These are phyloP conservation scores for Sepioteuthis lessoniana DNA, from an alignment of 2,888 invertebrate genomes.

Conservation along the genomic window DNA sequence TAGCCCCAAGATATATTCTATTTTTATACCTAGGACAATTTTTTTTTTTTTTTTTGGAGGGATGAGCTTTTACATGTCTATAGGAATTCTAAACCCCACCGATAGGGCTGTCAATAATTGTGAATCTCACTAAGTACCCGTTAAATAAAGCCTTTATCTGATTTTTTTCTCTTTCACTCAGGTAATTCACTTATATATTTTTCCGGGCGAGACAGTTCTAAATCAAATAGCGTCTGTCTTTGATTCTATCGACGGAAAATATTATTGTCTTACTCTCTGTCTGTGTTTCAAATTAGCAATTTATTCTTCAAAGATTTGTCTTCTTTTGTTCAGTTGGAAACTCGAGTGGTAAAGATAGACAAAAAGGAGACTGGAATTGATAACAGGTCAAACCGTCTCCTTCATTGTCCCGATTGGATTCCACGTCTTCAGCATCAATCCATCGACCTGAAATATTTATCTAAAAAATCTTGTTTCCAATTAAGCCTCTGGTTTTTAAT, in stretches of 20 bases:
- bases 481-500: neutral
- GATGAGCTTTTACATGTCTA: too few species aligned
- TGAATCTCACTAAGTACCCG: too few species aligned
- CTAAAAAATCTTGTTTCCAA: neutral
- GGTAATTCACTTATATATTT: neutral
- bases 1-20: too few species aligned
- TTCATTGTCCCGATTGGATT: neutral
- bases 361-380: neutral
- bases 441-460: neutral
- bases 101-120: too few species aligned
- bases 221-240: neutral
- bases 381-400: neutral
- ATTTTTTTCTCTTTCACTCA: neutral
- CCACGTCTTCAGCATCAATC: neutral
- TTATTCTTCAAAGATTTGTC: neutral
- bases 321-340: neutral
- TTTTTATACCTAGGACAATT: too few species aligned
- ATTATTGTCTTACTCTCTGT: neutral
- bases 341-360: neutral
- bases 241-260: neutral
- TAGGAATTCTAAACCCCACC: too few species aligned
- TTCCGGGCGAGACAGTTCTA: neutral
- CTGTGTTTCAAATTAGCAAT: neutral
- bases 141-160: too few species aligned
- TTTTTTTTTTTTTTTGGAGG: too few species aligned